Conservation (phyloP, 2,888 invertebrate species). For the Phengaris arion region DNA sequence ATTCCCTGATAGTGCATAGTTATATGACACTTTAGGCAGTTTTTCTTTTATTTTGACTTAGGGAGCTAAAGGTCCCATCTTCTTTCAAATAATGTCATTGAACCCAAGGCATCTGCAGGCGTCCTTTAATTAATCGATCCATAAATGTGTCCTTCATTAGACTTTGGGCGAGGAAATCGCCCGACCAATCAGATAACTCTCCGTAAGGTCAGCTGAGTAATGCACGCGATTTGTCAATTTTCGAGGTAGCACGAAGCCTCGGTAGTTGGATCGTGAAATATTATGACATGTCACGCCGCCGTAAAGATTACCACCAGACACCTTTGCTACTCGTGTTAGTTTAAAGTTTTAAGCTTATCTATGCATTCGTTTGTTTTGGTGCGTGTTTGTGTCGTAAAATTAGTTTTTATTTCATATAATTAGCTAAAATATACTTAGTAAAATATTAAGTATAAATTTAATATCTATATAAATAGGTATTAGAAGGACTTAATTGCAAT, state of each 20-base stretch:
- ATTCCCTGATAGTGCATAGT: not conserved
- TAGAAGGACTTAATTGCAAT: no score
- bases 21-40: no score
- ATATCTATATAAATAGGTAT: no score
- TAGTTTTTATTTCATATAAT: no score
- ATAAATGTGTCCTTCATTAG: conserved; percentile 44
- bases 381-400: no score
- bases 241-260: conserved; percentile 38
- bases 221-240: conserved; percentile 46
- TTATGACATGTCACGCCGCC: conserved; percentile 38
- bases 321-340: not conserved
- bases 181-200: conserved; percentile 43
- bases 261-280: conserved; percentile 36
- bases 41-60: no score
- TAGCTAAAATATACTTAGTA: no score
- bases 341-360: not conserved
- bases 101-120: not conserved
- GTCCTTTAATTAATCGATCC: conserved; percentile 34
- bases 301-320: conserved; percentile 38
- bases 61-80: not conserved
- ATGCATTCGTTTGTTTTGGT: not conserved
- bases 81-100: not conserved
- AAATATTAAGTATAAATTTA: no score
- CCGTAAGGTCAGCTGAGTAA: conserved; percentile 40
- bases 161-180: conserved; percentile 40